phyloP scores from a whole-genome alignment of 2,888 invertebrate genomes.

The Macroteleia sp. region DNA sequence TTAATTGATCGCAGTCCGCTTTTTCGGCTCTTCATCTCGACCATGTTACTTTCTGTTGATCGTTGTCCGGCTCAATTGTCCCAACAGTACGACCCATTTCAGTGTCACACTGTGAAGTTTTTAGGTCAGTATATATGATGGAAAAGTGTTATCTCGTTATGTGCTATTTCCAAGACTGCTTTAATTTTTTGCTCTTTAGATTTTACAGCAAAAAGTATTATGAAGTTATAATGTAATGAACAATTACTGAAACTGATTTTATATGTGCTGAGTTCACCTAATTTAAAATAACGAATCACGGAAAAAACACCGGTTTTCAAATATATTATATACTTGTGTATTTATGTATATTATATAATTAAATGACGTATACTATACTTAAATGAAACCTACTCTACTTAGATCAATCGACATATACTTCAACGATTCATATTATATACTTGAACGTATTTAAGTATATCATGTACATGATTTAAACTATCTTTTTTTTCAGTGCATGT shows the following conservation, averaged over 20 bases:
- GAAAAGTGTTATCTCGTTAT: constrained; percentile 39
- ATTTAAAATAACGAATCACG: no score
- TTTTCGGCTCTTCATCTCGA: constrained; percentile 57
- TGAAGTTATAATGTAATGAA: constrained; percentile 8
- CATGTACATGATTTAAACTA: no score
- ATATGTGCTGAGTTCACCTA: no score
- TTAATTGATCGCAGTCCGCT: constrained; percentile 56
- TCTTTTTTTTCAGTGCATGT: no score
- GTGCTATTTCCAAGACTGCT: constrained; percentile 11
- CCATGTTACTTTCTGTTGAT: constrained; percentile 56
- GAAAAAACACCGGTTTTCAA: no score
- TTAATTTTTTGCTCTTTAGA: constrained; percentile 7
- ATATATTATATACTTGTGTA: no score
- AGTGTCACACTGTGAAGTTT: constrained; percentile 39
- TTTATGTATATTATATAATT: no score
- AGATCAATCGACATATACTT: no score
- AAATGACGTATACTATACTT: no score
- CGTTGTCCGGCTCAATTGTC: constrained; percentile 48
- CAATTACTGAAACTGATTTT: background rate
- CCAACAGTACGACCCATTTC: constrained; percentile 29
- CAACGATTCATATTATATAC: no score
- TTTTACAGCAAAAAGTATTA: constrained; percentile 9
- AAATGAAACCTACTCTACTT: no score
- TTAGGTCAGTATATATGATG: constrained; percentile 1
- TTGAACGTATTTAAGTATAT: no score